These are phyloP conservation scores for Dasypolia templi DNA, from an alignment of 2,888 invertebrate species.

Conservation along the genomic window DNA sequence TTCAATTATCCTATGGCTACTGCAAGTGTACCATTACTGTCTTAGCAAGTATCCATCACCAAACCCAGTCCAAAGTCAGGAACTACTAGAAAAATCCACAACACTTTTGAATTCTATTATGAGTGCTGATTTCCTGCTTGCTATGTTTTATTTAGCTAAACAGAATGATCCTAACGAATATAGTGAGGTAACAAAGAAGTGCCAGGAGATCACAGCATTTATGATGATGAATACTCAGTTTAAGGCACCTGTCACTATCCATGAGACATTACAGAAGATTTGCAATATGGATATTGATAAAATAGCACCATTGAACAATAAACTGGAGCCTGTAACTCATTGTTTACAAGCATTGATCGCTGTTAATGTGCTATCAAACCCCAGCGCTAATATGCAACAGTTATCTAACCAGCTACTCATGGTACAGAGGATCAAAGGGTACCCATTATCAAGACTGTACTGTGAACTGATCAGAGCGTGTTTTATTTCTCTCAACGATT, in stretches of 20 bases:
- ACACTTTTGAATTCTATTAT: conserved; percentile 92
- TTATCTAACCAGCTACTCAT: conserved; percentile 95
- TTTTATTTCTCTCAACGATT: conserved; percentile 96
- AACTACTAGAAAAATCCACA: conserved; percentile 93
- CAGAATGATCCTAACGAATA: conserved; percentile 94
- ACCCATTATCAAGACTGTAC: conserved; percentile 94
- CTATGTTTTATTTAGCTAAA: conserved; percentile 95
- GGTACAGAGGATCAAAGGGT: conserved; percentile 96
- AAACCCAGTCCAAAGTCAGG: conserved; percentile 89
- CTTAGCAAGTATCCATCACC: conserved; percentile 86
- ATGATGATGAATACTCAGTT: conserved; percentile 90
- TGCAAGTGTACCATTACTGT: conserved; percentile 92
- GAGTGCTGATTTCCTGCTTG: conserved; percentile 93
- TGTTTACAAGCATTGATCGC: conserved; percentile 95
- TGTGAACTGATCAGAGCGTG: conserved; percentile 97
- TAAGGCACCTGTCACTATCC: conserved; percentile 90
- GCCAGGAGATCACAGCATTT: conserved; percentile 92
- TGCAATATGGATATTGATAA: conserved; percentile 92
- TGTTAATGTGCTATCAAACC: conserved; percentile 95
- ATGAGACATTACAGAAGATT: conserved; percentile 91
- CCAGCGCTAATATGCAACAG: conserved; percentile 95
- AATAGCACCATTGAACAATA: conserved; percentile 89
- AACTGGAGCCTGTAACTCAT: conserved; percentile 92
- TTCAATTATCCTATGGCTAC: conserved; percentile 94
- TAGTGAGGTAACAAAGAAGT: conserved; percentile 93